phyloP scores from a whole-genome alignment of 2,797 vertebrate genomes.

The Distichodus sexfasciatus region DNA sequence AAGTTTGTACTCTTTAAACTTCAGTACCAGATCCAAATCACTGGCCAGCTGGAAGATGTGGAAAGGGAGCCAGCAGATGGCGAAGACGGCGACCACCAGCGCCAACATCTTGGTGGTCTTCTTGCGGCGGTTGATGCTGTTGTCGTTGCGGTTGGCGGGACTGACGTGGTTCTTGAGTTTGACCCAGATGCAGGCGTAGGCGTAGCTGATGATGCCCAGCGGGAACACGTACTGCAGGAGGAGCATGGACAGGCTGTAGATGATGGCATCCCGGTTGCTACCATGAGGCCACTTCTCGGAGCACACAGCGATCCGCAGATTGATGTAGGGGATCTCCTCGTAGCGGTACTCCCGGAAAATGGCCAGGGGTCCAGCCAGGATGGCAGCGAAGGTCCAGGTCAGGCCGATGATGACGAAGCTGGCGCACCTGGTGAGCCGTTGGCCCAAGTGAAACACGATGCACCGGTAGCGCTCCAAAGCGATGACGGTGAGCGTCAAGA shows the following conservation, averaged over 20 bases:
- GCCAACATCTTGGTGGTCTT: slow-evolving; percentile 93
- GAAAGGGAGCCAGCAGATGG: slow-evolving; percentile 88
- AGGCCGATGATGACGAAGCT: slow-evolving; percentile 84
- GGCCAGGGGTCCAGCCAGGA: slow-evolving; percentile 85
- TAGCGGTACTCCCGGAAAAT: slow-evolving; percentile 88
- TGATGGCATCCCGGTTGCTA: slow-evolving; percentile 84
- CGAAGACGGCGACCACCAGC: slow-evolving; percentile 87
- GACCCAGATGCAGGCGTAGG: slow-evolving; percentile 90
- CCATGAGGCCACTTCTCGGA: slow-evolving; percentile 89
- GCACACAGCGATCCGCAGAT: slow-evolving; percentile 86
- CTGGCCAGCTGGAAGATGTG: slow-evolving; percentile 88
- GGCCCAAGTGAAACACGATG: slow-evolving; percentile 88
- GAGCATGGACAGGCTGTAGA: slow-evolving; percentile 90
- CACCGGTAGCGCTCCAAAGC: slow-evolving; percentile 89
- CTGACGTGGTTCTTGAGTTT: slow-evolving; percentile 89
- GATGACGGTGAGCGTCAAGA: slow-evolving; percentile 87
- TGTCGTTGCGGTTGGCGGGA: slow-evolving; percentile 80
- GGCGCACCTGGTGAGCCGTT: slow-evolving; percentile 80
- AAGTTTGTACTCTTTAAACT: slow-evolving; percentile 88
- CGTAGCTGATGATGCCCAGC: slow-evolving; percentile 85
- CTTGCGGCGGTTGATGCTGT: slow-evolving; percentile 77
- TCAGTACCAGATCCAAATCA: slow-evolving; percentile 84
- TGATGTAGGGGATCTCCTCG: slow-evolving; percentile 85
- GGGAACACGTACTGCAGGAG: slow-evolving; percentile 88
- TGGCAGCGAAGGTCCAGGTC: slow-evolving; percentile 81